Conservation (phyloP, 2,113 vertebrate species). For the Procapra przewalskii region DNA sequence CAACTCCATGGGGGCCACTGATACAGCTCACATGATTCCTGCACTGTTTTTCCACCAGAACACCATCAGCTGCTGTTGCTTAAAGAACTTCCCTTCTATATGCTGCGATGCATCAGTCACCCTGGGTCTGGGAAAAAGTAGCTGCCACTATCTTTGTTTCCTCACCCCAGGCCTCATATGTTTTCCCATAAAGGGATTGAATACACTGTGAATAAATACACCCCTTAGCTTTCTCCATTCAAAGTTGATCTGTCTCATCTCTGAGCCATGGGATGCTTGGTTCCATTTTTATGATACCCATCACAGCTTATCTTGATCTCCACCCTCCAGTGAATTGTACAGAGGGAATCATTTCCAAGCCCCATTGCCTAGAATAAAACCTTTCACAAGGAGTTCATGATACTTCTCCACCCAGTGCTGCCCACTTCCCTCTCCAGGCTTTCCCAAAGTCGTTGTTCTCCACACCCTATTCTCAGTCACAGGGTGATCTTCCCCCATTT, state of each 20-base stretch:
- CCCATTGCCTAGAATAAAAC: not conserved
- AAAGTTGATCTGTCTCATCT: not conserved
- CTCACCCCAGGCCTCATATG: not conserved
- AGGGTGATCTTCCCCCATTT: not conserved
- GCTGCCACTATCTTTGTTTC: not conserved
- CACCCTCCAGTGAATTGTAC: not conserved
- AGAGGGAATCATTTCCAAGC: not conserved
- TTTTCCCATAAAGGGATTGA: not conserved
- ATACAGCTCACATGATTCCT: not conserved
- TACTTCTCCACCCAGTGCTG: not conserved
- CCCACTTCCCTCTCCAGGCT: not conserved
- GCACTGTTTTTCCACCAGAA: not conserved
- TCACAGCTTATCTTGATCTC: not conserved
- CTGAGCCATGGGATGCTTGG: not conserved
- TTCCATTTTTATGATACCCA: not conserved
- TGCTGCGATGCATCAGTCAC: not conserved
- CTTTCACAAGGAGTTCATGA: not conserved
- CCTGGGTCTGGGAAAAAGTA: not conserved
- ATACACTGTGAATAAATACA: not conserved
- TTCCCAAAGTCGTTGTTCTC: too few species aligned
- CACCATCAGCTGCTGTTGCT: not conserved
- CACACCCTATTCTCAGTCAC: not conserved
- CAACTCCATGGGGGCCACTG: not conserved
- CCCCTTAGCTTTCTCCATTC: not conserved
- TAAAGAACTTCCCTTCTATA: not conserved